phyloP scores from a whole-genome alignment of 2,888 invertebrate genomes.

The Sclerodermus sp. region DNA sequence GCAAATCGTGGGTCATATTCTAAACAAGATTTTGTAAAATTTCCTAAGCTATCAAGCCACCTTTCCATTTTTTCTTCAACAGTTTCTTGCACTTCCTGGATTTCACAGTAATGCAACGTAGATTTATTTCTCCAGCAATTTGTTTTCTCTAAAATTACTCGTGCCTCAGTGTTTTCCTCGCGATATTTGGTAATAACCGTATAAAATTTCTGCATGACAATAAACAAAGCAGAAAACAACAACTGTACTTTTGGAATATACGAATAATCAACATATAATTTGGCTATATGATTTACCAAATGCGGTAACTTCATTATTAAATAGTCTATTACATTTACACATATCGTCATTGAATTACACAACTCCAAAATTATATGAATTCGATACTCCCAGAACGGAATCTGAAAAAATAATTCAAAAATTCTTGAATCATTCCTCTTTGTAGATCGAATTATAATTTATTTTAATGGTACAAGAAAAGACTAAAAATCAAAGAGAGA shows the following conservation, averaged over 20 bases:
- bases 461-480: too few species aligned
- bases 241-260: background rate
- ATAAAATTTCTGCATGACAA: constrained; percentile 19
- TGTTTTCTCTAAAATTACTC: too few species aligned
- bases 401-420: constrained; percentile 14
- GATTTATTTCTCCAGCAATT: too few species aligned
- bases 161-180: too few species aligned
- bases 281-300: too few species aligned
- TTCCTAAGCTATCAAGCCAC: constrained; percentile 18
- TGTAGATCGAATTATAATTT: constrained; percentile 2
- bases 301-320: constrained; percentile 11
- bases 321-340: constrained; percentile 16
- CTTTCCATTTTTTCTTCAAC: constrained; percentile 4
- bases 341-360: constrained; percentile 20
- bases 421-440: background rate
- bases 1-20: constrained; percentile 13
- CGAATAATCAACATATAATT: background rate
- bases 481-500: too few species aligned
- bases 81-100: constrained; percentile 2
- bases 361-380: constrained; percentile 24
- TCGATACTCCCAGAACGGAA: constrained; percentile 14
- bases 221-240: constrained; percentile 17
- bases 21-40: constrained; percentile 6
- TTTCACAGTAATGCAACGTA: too few species aligned
- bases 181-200: too few species aligned